phyloP scores from a whole-genome alignment of 53 echinoderm and acorn worm genomes.

The Antedon mediterranea region DNA sequence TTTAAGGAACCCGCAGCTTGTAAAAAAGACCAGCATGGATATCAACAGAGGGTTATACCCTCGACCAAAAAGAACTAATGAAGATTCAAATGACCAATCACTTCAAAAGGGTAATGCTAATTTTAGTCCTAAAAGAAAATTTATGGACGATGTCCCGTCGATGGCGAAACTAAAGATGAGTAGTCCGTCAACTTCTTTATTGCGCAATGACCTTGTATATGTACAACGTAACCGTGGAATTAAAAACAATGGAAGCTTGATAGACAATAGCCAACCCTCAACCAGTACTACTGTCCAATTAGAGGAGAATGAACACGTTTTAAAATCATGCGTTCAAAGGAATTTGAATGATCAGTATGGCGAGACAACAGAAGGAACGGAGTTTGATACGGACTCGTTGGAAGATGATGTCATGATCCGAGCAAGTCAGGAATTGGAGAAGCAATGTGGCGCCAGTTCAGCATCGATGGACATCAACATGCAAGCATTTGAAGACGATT shows the following conservation, averaged over 20 bases:
- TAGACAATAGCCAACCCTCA: too few species aligned
- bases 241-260: too few species aligned
- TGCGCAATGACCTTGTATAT: too few species aligned
- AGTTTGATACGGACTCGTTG: not conserved
- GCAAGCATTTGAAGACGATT: constrained; percentile 29
- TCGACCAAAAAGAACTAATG: constrained; percentile 7
- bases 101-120: too few species aligned
- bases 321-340: too few species aligned
- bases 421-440: not conserved
- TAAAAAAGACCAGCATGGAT: constrained; percentile 22
- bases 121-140: not conserved
- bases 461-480: constrained; percentile 7
- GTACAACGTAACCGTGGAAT: too few species aligned
- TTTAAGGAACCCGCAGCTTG: constrained; percentile 44
- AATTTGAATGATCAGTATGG: too few species aligned
- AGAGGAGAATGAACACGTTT: too few species aligned
- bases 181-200: not conserved
- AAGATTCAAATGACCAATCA: too few species aligned
- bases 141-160: not conserved
- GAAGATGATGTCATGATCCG: not conserved
- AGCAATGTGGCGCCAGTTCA: not conserved
- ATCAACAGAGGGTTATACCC: constrained; percentile 50
- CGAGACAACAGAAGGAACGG: too few species aligned
- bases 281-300: too few species aligned
- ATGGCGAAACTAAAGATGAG: not conserved